Percentiles rank a stretch among this genome's conserved stretches.
These are phyloP conservation scores for Agriopis aurantiaria DNA, from an alignment of 2,888 invertebrate genomes.

Conservation along the genomic window DNA sequence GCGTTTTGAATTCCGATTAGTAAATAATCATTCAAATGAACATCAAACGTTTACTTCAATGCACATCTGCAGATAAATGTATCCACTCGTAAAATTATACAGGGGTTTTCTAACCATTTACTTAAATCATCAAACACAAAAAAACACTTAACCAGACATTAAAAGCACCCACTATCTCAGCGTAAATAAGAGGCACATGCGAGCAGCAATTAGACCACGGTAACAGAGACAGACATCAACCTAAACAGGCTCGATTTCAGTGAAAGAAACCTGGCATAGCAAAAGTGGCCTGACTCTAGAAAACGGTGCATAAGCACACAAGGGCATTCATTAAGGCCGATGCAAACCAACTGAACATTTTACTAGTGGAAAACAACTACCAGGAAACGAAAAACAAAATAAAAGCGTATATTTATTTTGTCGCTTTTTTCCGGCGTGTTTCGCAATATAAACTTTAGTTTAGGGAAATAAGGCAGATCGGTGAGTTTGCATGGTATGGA, in stretches of 20 bases:
- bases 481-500: slow-evolving; percentile 25
- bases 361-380: slow-evolving; percentile 38
- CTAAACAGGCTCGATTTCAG: slow-evolving; percentile 3
- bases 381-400: slow-evolving; percentile 57
- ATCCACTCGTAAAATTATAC: neutral
- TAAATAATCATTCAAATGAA: no score
- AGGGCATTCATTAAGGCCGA: slow-evolving; percentile 53
- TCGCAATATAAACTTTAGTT: slow-evolving; percentile 44
- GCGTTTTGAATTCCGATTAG: no score
- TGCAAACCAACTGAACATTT: slow-evolving; percentile 59
- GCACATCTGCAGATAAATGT: neutral
- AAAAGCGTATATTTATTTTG: slow-evolving; percentile 60
- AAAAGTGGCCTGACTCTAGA: neutral
- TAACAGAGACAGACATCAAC: slow-evolving; percentile 7
- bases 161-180: slow-evolving; percentile 31
- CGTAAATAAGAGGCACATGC: slow-evolving; percentile 38
- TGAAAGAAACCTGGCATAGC: neutral
- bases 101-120: neutral
- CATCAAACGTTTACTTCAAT: neutral
- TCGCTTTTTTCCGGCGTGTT: slow-evolving; percentile 47
- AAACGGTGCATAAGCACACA: neutral
- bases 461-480: slow-evolving; percentile 31
- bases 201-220: slow-evolving; percentile 54
- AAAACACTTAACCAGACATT: slow-evolving; percentile 34
- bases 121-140: slow-evolving; percentile 33